These are phyloP conservation scores for Xanthia icteritia DNA, from an alignment of 2,888 invertebrate species.

Conservation along the genomic window DNA sequence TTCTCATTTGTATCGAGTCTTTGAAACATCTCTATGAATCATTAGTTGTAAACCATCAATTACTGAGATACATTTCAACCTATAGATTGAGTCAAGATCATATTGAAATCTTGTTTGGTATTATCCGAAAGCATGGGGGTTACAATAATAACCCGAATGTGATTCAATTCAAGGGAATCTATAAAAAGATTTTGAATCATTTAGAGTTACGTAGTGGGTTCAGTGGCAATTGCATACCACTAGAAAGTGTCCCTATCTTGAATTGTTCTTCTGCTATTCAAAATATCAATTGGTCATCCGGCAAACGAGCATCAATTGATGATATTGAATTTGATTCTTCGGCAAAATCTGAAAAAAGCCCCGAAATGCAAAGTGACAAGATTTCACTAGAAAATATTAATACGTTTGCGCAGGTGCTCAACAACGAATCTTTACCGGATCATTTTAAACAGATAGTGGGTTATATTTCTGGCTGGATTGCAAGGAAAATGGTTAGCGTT, in stretches of 20 bases:
- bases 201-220: too few species aligned
- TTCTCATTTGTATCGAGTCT: too few species aligned
- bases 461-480: conserved; percentile 37
- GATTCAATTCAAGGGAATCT: conserved; percentile 46
- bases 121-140: conserved; percentile 37
- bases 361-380: conserved; percentile 11
- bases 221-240: conserved; percentile 27
- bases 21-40: too few species aligned
- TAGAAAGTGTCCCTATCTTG: conserved; percentile 43
- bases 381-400: conserved; percentile 19
- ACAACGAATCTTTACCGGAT: conserved; percentile 17
- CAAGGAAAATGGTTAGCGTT: conserved; percentile 21
- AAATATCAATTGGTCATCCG: conserved; percentile 27
- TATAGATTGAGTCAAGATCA: neutral
- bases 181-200: conserved; percentile 33
- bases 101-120: conserved; percentile 28
- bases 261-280: conserved; percentile 20
- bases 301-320: conserved; percentile 13
- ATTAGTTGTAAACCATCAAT: too few species aligned
- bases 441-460: conserved; percentile 40
- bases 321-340: conserved; percentile 16
- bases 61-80: too few species aligned
- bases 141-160: conserved; percentile 57
- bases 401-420: conserved; percentile 19
- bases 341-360: conserved; percentile 3